Evolutionary conservation across 2,113 vertebrate species (phyloP).

Genomic region (Alces alces): DNA sequence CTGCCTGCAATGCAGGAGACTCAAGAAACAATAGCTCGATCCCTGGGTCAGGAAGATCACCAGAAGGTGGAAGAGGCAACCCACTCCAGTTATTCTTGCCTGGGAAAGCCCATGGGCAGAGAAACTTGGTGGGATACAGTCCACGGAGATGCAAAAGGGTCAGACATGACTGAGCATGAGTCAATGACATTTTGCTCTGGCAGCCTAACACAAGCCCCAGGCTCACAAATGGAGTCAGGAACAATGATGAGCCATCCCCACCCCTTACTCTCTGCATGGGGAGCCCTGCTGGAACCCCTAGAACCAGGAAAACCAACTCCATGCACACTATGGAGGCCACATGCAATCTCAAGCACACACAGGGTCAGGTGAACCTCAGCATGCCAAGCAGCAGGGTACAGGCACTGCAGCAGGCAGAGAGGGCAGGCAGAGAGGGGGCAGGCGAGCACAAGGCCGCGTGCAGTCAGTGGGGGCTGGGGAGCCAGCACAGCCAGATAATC

Average conservation of each 20-base stretch:
- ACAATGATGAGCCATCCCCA: neutral
- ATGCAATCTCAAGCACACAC: neutral
- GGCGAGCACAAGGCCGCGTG: neutral
- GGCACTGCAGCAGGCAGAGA: neutral
- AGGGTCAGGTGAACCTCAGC: neutral
- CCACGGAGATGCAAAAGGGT: neutral
- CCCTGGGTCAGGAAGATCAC: neutral
- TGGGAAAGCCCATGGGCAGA: neutral
- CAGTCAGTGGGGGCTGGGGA: neutral
- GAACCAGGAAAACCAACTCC: neutral
- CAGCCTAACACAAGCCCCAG: neutral
- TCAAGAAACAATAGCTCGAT: neutral
- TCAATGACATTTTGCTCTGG: neutral
- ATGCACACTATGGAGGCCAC: neutral
- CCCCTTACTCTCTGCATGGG: neutral
- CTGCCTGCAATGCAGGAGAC: neutral
- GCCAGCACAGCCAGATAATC: neutral
- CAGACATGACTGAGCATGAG: neutral
- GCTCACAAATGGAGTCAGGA: neutral
- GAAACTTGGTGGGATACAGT: neutral
- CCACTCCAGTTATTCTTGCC: neutral
- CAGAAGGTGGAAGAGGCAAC: neutral
- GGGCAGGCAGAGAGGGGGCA: conserved; percentile 27
- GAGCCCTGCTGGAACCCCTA: neutral
- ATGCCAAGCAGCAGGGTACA: conserved; percentile 11